A percentile compares a stretch with the other conserved stretches of the same genome.
These are phyloP conservation scores for Goniozus legneri DNA, from an alignment of 1,140 invertebrate species.

Conservation along the genomic window DNA sequence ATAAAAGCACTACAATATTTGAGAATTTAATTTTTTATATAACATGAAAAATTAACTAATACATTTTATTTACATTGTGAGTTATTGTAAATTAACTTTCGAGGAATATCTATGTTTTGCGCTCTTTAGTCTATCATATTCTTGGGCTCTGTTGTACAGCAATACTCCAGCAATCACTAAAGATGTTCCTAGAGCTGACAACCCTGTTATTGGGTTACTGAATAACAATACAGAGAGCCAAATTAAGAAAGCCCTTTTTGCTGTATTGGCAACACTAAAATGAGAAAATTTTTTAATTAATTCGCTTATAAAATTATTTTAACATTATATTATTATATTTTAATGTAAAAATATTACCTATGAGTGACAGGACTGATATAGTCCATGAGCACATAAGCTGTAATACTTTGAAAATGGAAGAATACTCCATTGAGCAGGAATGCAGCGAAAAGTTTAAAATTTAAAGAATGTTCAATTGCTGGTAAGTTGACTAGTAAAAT, in stretches of 20 bases:
- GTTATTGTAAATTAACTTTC: slow-evolving; percentile 49
- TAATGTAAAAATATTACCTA: no score
- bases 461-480: slow-evolving; percentile 53
- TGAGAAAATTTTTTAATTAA: slow-evolving; percentile 14
- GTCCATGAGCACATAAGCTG: slow-evolving; percentile 81
- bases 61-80: no score
- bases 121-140: slow-evolving; percentile 53
- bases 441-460: slow-evolving; percentile 57
- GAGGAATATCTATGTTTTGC: slow-evolving; percentile 36
- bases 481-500: slow-evolving; percentile 67
- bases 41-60: no score
- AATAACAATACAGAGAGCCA: slow-evolving; percentile 81
- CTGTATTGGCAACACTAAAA: slow-evolving; percentile 82
- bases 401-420: slow-evolving; percentile 86
- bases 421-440: slow-evolving; percentile 76
- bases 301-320: slow-evolving; percentile 2
- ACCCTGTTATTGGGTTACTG: slow-evolving; percentile 73
- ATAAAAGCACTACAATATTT: no score
- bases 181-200: slow-evolving; percentile 73
- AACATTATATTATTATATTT: slow-evolving; percentile 1
- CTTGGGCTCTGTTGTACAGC: slow-evolving; percentile 72
- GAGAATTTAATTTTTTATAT: slow-evolving; percentile 1
- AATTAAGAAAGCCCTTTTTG: slow-evolving; percentile 79
- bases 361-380: slow-evolving; percentile 85
- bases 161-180: slow-evolving; percentile 76